A percentile compares a stretch with the other conserved stretches of the same genome.
Conservation (phyloP, 2,797 vertebrate genomes). For the Centroberyx gerrardi region DNA sequence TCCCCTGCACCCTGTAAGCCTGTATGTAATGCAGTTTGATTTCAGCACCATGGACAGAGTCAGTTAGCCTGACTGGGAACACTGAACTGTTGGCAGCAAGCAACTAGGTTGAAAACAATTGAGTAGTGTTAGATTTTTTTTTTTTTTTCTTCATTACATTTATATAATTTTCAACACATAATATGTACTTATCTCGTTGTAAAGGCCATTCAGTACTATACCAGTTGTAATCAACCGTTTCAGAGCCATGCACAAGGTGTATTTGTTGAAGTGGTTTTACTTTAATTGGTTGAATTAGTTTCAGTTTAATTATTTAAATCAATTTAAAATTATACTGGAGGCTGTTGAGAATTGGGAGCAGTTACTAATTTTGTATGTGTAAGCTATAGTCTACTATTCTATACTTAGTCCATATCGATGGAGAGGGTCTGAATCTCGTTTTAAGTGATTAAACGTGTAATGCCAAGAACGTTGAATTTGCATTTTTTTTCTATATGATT, state of each 20-base stretch:
- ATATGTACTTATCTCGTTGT: not conserved
- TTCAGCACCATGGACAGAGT: slow-evolving; percentile 81
- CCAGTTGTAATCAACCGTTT: no score
- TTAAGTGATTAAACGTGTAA: slow-evolving; percentile 4
- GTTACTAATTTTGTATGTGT: no score
- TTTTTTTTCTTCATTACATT: not conserved
- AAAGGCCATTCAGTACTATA: no score
- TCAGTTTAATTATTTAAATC: not conserved
- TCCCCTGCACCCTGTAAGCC: not conserved
- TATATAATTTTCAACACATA: not conserved
- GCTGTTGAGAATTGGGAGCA: no score
- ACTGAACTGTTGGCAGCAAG: not conserved
- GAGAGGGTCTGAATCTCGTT: not conserved
- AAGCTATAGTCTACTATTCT: no score
- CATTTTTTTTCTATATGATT: slow-evolving; percentile 32
- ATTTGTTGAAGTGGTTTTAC: no score
- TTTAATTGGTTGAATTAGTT: no score
- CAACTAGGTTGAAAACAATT: not conserved
- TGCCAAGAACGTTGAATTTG: slow-evolving; percentile 21
- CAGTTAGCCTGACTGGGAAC: not conserved
- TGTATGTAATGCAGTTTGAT: not conserved
- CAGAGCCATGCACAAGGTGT: no score
- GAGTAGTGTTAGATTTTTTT: not conserved
- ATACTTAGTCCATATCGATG: no score
- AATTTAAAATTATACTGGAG: slow-evolving; percentile 4